A percentile compares a stretch with the other conserved stretches of the same genome.
Evolutionary conservation across 2,797 vertebrate species (phyloP).

Genomic region (Hoplostethus atlanticus): DNA sequence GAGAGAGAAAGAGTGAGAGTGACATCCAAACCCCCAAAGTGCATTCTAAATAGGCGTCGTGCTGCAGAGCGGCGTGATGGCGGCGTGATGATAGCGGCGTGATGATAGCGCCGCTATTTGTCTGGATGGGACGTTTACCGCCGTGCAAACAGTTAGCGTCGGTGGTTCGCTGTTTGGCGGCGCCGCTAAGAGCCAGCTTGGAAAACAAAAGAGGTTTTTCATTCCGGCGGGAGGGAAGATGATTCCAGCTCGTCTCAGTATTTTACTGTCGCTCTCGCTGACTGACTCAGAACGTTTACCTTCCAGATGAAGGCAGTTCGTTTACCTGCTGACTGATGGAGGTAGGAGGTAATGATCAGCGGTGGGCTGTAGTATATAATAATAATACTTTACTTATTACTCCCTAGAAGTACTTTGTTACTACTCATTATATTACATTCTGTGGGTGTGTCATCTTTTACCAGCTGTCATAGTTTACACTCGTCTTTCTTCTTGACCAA

Average conservation of each 20-base stretch:
- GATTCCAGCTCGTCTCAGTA: background rate
- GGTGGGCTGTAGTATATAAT: too few relatives aligned
- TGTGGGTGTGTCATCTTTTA: too few relatives aligned
- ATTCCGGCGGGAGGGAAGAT: background rate
- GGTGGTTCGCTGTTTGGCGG: constrained; percentile 41
- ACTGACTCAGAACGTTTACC: background rate
- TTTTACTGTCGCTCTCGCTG: constrained; percentile 9
- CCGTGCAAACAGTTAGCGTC: constrained; percentile 64
- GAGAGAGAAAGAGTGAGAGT: constrained; percentile 1
- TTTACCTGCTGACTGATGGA: background rate
- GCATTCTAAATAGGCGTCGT: constrained; percentile 67
- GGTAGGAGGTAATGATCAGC: too few relatives aligned
- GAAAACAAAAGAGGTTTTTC: constrained; percentile 62
- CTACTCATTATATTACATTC: too few relatives aligned
- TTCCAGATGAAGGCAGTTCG: background rate
- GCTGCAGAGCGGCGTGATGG: constrained; percentile 51
- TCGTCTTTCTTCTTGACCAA: too few relatives aligned
- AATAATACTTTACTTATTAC: too few relatives aligned
- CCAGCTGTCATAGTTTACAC: too few relatives aligned
- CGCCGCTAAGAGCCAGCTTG: constrained; percentile 32
- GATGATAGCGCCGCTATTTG: constrained; percentile 62
- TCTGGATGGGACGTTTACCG: constrained; percentile 58
- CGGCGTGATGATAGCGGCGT: too few relatives aligned
- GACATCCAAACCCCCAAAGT: constrained; percentile 67
- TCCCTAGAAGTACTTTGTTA: too few relatives aligned